Percentiles rank a stretch among this genome's conserved stretches.
These are phyloP conservation scores for Varroa destructor DNA, from an alignment of 1,140 invertebrate species.

Conservation along the genomic window DNA sequence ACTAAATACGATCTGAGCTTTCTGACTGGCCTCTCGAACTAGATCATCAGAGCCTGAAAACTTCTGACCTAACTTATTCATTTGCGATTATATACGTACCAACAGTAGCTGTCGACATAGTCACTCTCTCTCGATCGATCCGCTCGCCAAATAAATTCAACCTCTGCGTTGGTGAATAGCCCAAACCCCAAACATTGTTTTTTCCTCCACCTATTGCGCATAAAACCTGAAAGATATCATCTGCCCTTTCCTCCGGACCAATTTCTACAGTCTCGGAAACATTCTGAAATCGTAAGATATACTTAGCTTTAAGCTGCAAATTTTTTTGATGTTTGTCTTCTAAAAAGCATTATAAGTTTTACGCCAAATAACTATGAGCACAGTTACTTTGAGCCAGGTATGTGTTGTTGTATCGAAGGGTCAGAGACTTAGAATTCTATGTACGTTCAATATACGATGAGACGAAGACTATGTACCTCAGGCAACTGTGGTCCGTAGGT, in stretches of 20 bases:
- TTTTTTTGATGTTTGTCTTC: too few relatives aligned
- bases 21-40: too few relatives aligned
- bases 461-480: not conserved
- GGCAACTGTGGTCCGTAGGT: constrained; percentile 1
- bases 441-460: too few relatives aligned
- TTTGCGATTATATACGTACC: not conserved
- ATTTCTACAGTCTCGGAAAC: constrained; percentile 22
- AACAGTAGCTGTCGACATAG: constrained; percentile 13
- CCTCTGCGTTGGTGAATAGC: not conserved
- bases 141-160: constrained; percentile 35
- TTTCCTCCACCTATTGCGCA: not conserved
- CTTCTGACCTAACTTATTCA: too few relatives aligned
- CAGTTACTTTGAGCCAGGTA: too few relatives aligned
- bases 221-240: constrained; percentile 1
- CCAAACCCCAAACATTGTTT: constrained; percentile 20
- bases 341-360: too few relatives aligned
- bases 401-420: too few relatives aligned
- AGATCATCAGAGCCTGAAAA: too few relatives aligned
- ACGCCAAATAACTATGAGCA: too few relatives aligned
- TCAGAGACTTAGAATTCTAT: too few relatives aligned
- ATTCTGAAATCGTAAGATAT: constrained; percentile 49
- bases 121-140: constrained; percentile 26
- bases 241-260: constrained; percentile 31
- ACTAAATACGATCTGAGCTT: not conserved
- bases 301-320: constrained; percentile 49